Conservation (phyloP, 2,888 invertebrate genomes). For the Pseudococcus jackbeardsleyi region DNA sequence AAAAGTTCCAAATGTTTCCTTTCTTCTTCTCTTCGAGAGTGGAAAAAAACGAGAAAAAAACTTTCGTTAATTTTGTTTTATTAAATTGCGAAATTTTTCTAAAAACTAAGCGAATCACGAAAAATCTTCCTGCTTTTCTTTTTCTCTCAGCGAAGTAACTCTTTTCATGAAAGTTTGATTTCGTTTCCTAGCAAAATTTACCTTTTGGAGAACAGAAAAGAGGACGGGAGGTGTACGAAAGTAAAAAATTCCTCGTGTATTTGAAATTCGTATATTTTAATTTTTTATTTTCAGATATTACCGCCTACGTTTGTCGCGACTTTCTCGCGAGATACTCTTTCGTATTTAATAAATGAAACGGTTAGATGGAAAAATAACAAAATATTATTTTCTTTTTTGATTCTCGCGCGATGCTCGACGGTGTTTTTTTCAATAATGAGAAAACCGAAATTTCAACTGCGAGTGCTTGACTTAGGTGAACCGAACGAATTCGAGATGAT, state of each 20-base stretch:
- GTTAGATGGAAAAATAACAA: constrained; percentile 10
- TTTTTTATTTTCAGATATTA: neutral
- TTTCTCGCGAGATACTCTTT: neutral
- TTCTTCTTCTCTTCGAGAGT: neutral
- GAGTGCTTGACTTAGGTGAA: neutral
- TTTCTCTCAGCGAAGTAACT: neutral
- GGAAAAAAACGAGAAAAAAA: neutral
- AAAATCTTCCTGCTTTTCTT: neutral
- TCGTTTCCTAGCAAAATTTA: neutral
- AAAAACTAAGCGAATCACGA: neutral
- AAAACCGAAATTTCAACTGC: neutral
- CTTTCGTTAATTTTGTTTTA: constrained; percentile 6
- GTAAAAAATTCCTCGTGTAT: neutral
- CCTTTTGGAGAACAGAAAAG: neutral
- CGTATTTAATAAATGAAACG: neutral
- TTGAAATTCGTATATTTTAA: neutral
- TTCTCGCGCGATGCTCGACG: neutral
- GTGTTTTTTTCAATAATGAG: neutral
- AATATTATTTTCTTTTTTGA: constrained; percentile 9
- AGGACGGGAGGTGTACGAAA: neutral
- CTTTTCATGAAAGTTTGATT: constrained; percentile 1
- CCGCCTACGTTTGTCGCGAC: neutral
- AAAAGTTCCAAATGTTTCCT: neutral
- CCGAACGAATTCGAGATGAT: neutral
- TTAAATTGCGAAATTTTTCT: constrained; percentile 2